These are phyloP conservation scores for Netelia inedita DNA, from an alignment of 2,888 invertebrate genomes.

Conservation along the genomic window DNA sequence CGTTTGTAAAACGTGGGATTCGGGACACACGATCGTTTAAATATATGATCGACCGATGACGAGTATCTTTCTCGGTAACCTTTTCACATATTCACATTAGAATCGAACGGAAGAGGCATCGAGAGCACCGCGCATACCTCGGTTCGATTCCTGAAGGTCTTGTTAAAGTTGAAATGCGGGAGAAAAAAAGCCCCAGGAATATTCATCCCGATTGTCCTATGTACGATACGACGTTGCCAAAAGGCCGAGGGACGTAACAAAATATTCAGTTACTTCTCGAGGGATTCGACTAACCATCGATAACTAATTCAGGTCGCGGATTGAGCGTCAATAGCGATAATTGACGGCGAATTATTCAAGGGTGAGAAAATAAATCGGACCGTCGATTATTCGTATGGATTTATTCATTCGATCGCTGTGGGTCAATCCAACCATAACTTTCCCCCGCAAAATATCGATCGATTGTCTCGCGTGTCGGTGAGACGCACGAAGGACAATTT, in stretches of 20 bases:
- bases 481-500: slow-evolving; percentile 6
- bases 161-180: not conserved
- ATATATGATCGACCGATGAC: slow-evolving; percentile 39
- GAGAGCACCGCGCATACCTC: slow-evolving; percentile 8
- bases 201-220: not conserved
- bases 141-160: slow-evolving; percentile 28
- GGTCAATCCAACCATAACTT: not conserved
- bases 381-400: not conserved
- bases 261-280: slow-evolving; percentile 19
- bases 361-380: not conserved
- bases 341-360: slow-evolving; percentile 13
- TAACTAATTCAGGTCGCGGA: slow-evolving; percentile 5
- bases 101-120: slow-evolving; percentile 9
- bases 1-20: slow-evolving; percentile 36
- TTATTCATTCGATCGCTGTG: not conserved
- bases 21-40: not conserved
- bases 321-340: slow-evolving; percentile 23
- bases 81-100: slow-evolving; percentile 20
- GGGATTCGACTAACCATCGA: slow-evolving; percentile 25
- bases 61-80: slow-evolving; percentile 19
- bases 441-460: not conserved
- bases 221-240: not conserved
- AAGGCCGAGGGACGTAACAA: slow-evolving; percentile 13
- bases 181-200: not conserved
- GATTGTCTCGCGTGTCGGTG: not conserved